Percentiles rank a stretch among this genome's conserved stretches.
These are phyloP conservation scores for Pogona vitticeps DNA, from an alignment of 2,113 vertebrate species.

Conservation along the genomic window DNA sequence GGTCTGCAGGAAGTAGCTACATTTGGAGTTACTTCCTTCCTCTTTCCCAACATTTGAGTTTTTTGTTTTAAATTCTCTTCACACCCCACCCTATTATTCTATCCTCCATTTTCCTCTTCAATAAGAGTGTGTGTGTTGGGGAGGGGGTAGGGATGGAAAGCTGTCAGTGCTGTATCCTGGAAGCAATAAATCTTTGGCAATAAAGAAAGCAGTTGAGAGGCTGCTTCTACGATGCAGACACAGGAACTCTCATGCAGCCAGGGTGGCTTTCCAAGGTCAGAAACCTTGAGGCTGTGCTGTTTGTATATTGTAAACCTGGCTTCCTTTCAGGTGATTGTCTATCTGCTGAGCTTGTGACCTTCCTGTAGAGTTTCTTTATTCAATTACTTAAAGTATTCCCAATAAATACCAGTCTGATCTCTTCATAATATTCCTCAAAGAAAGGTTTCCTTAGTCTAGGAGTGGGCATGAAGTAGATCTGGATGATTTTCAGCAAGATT, in stretches of 20 bases:
- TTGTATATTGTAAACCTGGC: neutral
- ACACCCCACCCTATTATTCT: neutral
- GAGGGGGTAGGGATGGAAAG: neutral
- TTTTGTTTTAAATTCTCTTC: neutral
- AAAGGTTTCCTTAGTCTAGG: neutral
- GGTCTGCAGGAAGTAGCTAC: too few species aligned
- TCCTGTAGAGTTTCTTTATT: neutral
- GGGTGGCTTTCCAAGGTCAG: constrained; percentile 8
- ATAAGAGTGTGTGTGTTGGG: neutral
- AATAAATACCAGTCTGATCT: neutral
- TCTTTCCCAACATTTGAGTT: neutral
- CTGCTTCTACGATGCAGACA: neutral
- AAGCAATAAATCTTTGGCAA: constrained; percentile 14
- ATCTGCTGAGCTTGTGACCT: neutral
- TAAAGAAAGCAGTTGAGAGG: neutral
- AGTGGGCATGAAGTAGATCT: neutral
- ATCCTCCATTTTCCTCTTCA: neutral
- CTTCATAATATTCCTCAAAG: neutral
- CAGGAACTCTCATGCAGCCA: constrained; percentile 2
- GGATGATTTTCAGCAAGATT: neutral
- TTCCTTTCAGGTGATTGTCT: neutral
- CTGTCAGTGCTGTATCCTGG: neutral
- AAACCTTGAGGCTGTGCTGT: neutral
- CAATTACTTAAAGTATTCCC: neutral
- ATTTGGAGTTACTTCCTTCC: neutral